Evolutionary conservation across 1,140 invertebrate species (phyloP).

Genomic region (Caenorhabditis tropicalis): DNA sequence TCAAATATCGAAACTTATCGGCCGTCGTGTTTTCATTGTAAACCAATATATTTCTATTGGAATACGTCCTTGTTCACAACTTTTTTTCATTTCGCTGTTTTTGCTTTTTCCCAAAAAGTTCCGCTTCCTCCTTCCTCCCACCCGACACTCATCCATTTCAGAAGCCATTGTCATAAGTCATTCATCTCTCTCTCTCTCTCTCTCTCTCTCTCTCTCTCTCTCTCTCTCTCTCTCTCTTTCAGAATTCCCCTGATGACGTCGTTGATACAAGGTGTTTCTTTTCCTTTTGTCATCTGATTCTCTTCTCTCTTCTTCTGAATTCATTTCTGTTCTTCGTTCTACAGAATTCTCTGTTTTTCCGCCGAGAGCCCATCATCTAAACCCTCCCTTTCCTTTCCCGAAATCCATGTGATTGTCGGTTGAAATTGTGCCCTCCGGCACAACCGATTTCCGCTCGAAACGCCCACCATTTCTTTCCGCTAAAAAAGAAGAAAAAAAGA

Average conservation of each 20-base stretch:
- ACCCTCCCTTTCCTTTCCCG: background rate
- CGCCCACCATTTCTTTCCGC: background rate
- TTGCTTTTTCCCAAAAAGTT: background rate
- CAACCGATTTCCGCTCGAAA: slow-evolving; percentile 31
- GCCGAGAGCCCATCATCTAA: background rate
- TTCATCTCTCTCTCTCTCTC: background rate
- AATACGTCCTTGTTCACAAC: too few relatives aligned
- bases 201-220: background rate
- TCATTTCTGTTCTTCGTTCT: background rate
- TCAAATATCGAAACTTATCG: too few relatives aligned
- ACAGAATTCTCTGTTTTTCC: background rate
- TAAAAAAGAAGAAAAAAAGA: background rate
- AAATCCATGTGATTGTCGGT: background rate
- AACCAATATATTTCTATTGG: too few relatives aligned
- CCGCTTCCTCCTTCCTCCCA: background rate
- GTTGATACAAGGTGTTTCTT: too few relatives aligned
- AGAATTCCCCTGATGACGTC: background rate
- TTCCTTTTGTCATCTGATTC: background rate
- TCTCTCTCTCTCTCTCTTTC: background rate
- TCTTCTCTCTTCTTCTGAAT: background rate
- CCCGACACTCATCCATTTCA: background rate
- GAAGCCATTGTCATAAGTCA: background rate
- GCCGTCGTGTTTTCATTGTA: too few relatives aligned
- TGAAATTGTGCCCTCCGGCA: slow-evolving; percentile 37
- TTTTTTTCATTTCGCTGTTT: background rate